Conservation (phyloP, 2,888 invertebrate genomes). For the Synanthedon myopaeformis region DNA sequence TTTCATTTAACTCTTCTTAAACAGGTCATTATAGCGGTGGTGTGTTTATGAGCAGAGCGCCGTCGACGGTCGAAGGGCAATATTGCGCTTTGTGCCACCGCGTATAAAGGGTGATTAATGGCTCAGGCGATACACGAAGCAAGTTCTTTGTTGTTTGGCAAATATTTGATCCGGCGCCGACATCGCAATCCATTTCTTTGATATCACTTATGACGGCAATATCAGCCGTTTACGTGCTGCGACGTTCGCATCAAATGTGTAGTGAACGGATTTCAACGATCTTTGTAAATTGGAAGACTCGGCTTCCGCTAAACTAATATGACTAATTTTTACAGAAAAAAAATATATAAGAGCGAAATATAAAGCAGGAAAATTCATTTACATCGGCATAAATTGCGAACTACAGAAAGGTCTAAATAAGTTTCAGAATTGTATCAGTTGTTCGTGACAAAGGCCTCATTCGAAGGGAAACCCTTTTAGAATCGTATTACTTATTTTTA, state of each 20-base stretch:
- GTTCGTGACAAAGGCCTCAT: no score
- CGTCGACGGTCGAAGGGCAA: constrained; percentile 48
- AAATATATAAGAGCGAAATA: no score
- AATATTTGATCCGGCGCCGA: constrained; percentile 55
- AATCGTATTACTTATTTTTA: no score
- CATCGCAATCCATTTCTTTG: constrained; percentile 48
- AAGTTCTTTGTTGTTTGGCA: constrained; percentile 61
- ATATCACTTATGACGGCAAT: constrained; percentile 27
- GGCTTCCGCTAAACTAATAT: no score
- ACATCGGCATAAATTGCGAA: no score
- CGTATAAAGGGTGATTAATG: constrained; percentile 64
- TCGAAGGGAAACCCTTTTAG: no score
- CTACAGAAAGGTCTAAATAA: no score
- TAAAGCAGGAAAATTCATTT: no score
- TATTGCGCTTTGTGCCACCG: constrained; percentile 54
- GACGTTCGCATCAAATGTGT: constrained; percentile 1
- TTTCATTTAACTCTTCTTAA: constrained; percentile 59
- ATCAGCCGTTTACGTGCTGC: constrained; percentile 3
- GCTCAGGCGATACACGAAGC: constrained; percentile 48
- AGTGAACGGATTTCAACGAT: no score
- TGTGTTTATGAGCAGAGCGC: constrained; percentile 51
- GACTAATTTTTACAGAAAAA: no score
- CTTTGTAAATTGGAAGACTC: no score
- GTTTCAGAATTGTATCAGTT: no score
- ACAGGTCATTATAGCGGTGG: constrained; percentile 54